Evolutionary conservation across 2,888 invertebrate genomes (phyloP).

Genomic region (Timema podura): DNA sequence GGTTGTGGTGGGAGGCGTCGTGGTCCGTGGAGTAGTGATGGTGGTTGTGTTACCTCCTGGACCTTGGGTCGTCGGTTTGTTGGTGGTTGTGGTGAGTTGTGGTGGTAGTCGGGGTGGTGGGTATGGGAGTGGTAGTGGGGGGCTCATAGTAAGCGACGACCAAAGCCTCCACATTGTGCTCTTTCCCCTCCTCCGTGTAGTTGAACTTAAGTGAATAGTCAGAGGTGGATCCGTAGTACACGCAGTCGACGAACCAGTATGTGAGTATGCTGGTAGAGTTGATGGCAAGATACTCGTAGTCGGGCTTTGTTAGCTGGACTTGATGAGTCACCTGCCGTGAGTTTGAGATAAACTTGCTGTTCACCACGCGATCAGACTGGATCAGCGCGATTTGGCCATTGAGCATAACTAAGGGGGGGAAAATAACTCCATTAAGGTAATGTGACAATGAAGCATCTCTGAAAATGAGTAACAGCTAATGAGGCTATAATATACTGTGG

Average conservation of each 20-base stretch:
- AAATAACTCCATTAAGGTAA: too few species aligned
- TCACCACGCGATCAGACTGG: conserved; percentile 58
- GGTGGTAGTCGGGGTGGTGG: conserved; percentile 49
- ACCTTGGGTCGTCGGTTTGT: conserved; percentile 37
- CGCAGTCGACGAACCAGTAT: conserved; percentile 78
- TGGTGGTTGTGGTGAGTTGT: conserved; percentile 50
- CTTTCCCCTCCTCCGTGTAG: conserved; percentile 57
- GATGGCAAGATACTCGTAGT: conserved; percentile 54
- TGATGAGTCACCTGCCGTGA: conserved; percentile 54
- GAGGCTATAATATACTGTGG: too few species aligned
- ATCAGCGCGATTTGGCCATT: conserved; percentile 62
- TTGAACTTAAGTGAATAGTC: conserved; percentile 59
- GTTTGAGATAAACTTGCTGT: conserved; percentile 60
- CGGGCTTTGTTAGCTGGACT: conserved; percentile 56
- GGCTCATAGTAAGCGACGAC: conserved; percentile 67
- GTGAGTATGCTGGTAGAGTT: conserved; percentile 56
- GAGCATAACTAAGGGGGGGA: conserved; percentile 51
- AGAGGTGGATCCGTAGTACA: conserved; percentile 59
- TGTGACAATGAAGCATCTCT: too few species aligned
- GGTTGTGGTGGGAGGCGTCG: conserved; percentile 35
- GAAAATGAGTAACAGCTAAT: too few species aligned
- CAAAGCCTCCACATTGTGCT: conserved; percentile 64
- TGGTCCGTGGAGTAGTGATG: conserved; percentile 40
- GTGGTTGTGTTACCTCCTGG: conserved; percentile 47
- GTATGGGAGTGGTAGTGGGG: conserved; percentile 39